Percentiles rank a stretch among this genome's conserved stretches.
Conservation (phyloP, 2,797 vertebrate species). For the Falco berigora region DNA sequence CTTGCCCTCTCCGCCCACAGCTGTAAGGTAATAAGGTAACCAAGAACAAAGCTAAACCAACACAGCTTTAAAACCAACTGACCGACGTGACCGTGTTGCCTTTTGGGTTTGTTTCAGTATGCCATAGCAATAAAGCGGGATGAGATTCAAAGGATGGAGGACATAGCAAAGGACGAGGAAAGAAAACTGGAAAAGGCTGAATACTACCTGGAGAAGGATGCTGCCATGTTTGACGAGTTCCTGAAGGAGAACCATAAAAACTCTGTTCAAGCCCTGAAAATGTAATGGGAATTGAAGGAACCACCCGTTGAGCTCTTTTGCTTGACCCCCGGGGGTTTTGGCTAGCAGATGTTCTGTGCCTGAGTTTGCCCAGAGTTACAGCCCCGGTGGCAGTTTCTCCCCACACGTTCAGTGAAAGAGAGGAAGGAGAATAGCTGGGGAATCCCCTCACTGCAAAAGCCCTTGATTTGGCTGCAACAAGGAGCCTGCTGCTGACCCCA, state of each 20-base stretch:
- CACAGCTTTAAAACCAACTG: not conserved
- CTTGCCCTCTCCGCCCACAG: not conserved
- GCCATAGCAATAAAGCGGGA: conserved; percentile 76
- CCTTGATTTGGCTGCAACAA: not conserved
- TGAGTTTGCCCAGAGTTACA: not conserved
- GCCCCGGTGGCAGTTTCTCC: not conserved
- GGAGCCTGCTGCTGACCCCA: not conserved
- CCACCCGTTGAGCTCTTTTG: not conserved
- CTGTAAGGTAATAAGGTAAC: not conserved
- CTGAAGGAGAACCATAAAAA: conserved; percentile 84
- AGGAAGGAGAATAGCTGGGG: not conserved
- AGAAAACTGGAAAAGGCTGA: conserved; percentile 76
- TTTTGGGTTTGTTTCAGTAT: conserved; percentile 69
- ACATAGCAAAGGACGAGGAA: conserved; percentile 72
- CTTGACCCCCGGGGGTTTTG: not conserved
- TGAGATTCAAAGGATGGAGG: conserved; percentile 81
- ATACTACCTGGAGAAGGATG: conserved; percentile 76
- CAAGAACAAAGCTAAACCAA: not conserved
- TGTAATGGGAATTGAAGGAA: conserved; percentile 67
- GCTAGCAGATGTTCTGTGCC: not conserved
- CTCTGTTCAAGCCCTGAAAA: conserved; percentile 78
- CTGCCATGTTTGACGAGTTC: conserved; percentile 79
- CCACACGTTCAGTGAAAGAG: not conserved
- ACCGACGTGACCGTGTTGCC: not conserved
- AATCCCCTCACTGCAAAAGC: not conserved